Conservation (phyloP, 2,888 invertebrate species). For the Meiosimyza decipiens region DNA sequence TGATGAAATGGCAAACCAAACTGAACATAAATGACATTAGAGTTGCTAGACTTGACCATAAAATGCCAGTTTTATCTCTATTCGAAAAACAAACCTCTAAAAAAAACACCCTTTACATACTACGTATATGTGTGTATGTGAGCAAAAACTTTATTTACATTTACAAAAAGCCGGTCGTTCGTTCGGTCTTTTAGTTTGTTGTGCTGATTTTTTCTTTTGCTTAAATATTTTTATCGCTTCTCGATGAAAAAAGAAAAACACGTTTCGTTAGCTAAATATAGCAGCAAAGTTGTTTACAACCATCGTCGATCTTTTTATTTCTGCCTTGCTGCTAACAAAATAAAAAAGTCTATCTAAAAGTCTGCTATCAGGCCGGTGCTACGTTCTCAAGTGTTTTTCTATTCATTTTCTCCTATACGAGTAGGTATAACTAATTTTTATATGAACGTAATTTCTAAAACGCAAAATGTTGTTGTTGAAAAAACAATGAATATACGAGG, state of each 20-base stretch:
- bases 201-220: not conserved
- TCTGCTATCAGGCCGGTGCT: not conserved
- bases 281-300: constrained; percentile 9
- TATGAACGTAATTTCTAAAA: constrained; percentile 13
- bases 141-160: not conserved
- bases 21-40: too few species aligned
- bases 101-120: too few species aligned
- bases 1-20: too few species aligned
- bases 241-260: not conserved
- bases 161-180: constrained; percentile 6
- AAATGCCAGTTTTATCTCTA: too few species aligned
- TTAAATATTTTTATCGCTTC: not conserved
- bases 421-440: not conserved
- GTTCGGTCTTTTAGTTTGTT: not conserved
- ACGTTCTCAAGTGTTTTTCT: not conserved
- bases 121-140: not conserved
- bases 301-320: not conserved
- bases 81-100: too few species aligned
- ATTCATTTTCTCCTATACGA: not conserved
- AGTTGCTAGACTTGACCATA: too few species aligned
- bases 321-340: not conserved
- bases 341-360: not conserved
- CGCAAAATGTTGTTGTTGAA: constrained; percentile 16
- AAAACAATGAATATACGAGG: constrained; percentile 1
- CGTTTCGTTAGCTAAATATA: constrained; percentile 3